Evolutionary conservation across 1,140 invertebrate genomes (phyloP), one percentile per base, ranked within the genome.

Genomic region (Delia radicum): DNA sequence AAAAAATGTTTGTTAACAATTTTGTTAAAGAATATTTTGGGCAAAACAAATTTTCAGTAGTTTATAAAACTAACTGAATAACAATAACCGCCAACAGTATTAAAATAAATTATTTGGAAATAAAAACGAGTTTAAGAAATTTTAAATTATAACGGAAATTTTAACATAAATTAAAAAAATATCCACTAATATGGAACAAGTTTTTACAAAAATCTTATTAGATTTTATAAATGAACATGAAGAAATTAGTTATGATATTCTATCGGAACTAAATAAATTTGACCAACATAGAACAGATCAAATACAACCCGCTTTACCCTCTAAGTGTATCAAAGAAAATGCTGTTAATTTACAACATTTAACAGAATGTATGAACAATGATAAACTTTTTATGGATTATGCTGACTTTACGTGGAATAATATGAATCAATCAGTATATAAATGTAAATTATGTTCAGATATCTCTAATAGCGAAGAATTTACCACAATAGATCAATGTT

Each of bases 151-250:
- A n/a, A n/a, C 3, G 0, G 37, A 42, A 42, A 42, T 10, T 42
- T 42, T 42, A 3, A 10, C 3, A 10, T 42, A 10, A 15, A 42
- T 42, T 42, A 42, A 42, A 33, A 33, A 10, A 33, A 33, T 5
- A 10, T 5, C 31, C 31, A 2, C 15, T 12, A 69, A 69, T 33
- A 33, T 69, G 65, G 29, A 31, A 24, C 29, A 31, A 0, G 29
- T 69, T 33, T 69, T 69, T 12, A 69, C 65, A 0, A 69, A 69
- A 24, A 69, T 33, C 6, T 33, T 69, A 21, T 21, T 69, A 2
- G 65, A 69, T 69, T 69, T 69, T 13, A 33, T 69, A 21, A 33
- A 69, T 21, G 65, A 69, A 69, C 65, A 69, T 31, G 65, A 69
- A 21, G 24, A 10, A 15, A 69, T 69, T 21, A 18, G 65, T 13